Evolutionary conservation across 2,113 vertebrate genomes (phyloP).

Genomic region (Polyodon spathula): DNA sequence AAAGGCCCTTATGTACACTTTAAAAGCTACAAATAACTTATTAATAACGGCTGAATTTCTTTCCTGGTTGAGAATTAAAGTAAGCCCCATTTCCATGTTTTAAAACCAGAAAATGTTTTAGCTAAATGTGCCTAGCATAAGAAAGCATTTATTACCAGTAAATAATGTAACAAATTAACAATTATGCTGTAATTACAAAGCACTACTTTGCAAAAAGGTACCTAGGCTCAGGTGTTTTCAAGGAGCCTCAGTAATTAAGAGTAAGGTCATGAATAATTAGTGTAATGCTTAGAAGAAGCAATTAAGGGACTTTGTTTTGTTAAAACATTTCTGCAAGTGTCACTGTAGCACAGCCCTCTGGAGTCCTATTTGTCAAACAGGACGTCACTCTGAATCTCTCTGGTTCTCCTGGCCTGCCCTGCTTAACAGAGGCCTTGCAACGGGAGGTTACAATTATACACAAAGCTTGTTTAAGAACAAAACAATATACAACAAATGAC

Average conservation of each 20-base stretch:
- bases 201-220: neutral
- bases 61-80: too few relatives aligned
- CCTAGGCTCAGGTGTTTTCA: conserved; percentile 36
- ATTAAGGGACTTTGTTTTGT: conserved; percentile 27
- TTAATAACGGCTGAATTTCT: too few relatives aligned
- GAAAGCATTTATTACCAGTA: neutral
- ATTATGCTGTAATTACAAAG: neutral
- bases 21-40: too few relatives aligned
- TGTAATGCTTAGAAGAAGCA: conserved; percentile 16
- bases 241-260: conserved; percentile 40
- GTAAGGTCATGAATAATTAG: conserved; percentile 34
- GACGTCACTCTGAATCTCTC: neutral
- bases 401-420: neutral
- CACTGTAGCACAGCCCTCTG: neutral
- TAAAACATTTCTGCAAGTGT: neutral
- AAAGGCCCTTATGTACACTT: too few relatives aligned
- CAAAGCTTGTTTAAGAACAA: too few relatives aligned
- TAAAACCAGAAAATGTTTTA: too few relatives aligned
- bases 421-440: neutral
- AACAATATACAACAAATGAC: neutral
- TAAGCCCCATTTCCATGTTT: too few relatives aligned
- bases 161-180: neutral
- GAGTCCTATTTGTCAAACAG: neutral
- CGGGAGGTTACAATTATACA: too few relatives aligned
- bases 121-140: too few relatives aligned